A percentile compares a stretch with the other conserved stretches of the same genome.
These are phyloP conservation scores for Coecobrya sp. DNA, from an alignment of 2,888 invertebrate genomes.

Conservation along the genomic window DNA sequence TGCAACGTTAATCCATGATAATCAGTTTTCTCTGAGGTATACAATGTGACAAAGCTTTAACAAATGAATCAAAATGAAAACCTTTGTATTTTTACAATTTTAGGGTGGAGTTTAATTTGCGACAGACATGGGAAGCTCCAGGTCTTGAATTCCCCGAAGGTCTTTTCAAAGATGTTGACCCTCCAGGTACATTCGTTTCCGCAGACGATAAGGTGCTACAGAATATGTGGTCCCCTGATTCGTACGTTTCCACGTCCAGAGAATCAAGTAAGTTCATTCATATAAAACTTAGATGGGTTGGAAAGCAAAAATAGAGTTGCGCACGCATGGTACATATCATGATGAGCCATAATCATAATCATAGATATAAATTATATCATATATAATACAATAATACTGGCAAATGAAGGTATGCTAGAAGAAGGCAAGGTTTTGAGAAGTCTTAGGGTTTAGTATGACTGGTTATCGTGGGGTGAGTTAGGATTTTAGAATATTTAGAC, in stretches of 20 bases:
- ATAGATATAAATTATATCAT: too few species aligned
- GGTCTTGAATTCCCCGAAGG: conserved; percentile 92
- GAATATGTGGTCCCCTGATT: conserved; percentile 95
- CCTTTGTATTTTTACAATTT: not conserved
- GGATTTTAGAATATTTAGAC: too few species aligned
- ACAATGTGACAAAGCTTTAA: conserved; percentile 85
- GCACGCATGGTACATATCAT: too few species aligned
- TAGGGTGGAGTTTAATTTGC: conserved; percentile 95
- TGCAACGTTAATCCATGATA: conserved; percentile 95
- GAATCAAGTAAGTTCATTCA: conserved; percentile 92
- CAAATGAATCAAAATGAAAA: not conserved
- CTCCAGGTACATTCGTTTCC: conserved; percentile 93
- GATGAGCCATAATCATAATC: too few species aligned
- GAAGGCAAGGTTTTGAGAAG: too few species aligned
- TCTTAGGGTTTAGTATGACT: too few species aligned
- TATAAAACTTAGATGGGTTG: too few species aligned
- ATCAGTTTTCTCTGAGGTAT: conserved; percentile 96
- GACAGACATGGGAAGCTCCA: conserved; percentile 94
- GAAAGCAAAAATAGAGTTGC: too few species aligned
- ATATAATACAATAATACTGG: too few species aligned
- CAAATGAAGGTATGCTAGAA: too few species aligned
- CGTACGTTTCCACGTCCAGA: conserved; percentile 95
- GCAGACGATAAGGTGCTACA: conserved; percentile 94
- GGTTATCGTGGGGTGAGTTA: too few species aligned
- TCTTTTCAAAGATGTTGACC: conserved; percentile 93